Conservation (phyloP, 2,888 invertebrate species). For the Stramonita haemastoma region DNA sequence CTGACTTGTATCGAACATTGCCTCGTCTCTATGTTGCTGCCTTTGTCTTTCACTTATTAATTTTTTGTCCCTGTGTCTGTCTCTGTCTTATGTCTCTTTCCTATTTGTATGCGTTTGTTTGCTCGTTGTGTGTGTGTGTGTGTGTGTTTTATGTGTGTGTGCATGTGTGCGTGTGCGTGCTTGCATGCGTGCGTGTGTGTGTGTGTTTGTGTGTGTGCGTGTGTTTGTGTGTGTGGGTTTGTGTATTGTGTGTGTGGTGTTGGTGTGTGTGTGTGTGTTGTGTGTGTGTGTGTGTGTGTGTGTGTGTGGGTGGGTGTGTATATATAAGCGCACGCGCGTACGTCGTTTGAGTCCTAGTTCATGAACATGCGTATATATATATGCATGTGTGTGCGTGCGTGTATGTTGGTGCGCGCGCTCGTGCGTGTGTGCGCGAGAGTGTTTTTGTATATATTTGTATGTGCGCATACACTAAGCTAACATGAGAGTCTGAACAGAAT, state of each 20-base stretch:
- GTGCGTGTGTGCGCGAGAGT: neutral
- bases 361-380: neutral
- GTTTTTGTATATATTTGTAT: too few relatives aligned
- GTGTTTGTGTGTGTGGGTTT: neutral
- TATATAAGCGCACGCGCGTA: neutral
- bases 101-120: neutral
- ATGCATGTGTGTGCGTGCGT: neutral
- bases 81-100: too few relatives aligned
- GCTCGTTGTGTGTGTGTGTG: slow-evolving; percentile 3
- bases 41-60: neutral
- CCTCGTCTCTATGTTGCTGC: neutral
- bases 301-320: neutral
- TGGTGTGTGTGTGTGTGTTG: neutral
- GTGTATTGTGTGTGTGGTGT: neutral
- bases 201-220: too few relatives aligned
- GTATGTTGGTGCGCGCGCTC: neutral
- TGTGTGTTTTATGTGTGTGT: slow-evolving; percentile 6
- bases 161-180: neutral
- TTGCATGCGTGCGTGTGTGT: too few relatives aligned
- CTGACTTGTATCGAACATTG: too few relatives aligned
- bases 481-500: too few relatives aligned
- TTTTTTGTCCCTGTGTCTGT: neutral
- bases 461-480: too few relatives aligned
- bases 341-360: neutral
- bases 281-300: neutral